Base-by-base conservation (phyloP, 2,888 invertebrate species). In the Zeuzera pyrina region DNA sequence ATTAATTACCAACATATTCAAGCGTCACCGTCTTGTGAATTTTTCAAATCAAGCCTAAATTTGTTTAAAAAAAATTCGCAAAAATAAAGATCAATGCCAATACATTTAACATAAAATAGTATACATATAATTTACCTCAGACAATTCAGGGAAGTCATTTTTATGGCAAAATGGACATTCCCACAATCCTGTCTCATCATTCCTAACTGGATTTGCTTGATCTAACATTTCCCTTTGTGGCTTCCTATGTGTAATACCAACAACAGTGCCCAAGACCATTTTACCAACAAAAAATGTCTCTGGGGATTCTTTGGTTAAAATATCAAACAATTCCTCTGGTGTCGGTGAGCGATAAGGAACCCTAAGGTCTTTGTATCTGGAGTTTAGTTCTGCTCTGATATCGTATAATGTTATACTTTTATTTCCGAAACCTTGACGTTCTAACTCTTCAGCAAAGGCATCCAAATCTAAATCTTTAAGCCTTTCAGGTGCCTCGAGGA, bases 121-220 rank as follows among this genome's bases (percentile, higher is more conserved):
- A 6, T 13, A 25, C 12, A 7, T 25, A 10, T 6, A 10, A 38
- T 52, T 64, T 51, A 84, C 84, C 84, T 97, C 97, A 12, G 95
- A 95, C 15, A 98, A 79, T 63, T 98, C 98, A 0, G 95, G 94
- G 55, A 98, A 97, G 69, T 97, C 96, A 60, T 95, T 95, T 64
- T 96, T 95, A 47, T 93, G 86, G 79, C 98, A 98, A 76, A 98
- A 97, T 0, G 97, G 97, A 83, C 98, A 98, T 64, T 97, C 95
- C 98, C 98, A 98, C 23, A 97, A 83, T 1, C 95, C 95, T 4
- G 95, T 95, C 53, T 95, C 94, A 38, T 97, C 97, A 57, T 97
- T 95, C 46, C 96, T 87, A 25, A 96, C 94, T 0, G 98, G 98
- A 81, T 97, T 97, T 0, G 97, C 97, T 62, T 95, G 93, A 63